A percentile compares a stretch with the other conserved stretches of the same genome.
These are phyloP conservation scores for Machimus rusticus DNA, from an alignment of 2,888 invertebrate species.

Conservation along the genomic window DNA sequence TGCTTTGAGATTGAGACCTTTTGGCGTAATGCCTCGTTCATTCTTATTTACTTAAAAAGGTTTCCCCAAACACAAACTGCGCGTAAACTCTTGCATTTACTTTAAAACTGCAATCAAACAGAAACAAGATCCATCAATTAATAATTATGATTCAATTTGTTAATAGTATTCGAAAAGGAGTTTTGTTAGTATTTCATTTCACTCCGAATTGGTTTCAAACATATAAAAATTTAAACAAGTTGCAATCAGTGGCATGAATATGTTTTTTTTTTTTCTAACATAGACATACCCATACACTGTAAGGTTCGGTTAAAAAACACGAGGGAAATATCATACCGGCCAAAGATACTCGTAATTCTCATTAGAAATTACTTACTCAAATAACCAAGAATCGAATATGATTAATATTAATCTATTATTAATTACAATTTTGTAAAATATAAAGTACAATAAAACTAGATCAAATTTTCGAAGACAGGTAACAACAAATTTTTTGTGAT, in stretches of 20 bases:
- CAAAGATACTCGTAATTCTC: conserved; percentile 1
- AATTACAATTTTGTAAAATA: conserved; percentile 19
- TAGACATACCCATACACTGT: not conserved
- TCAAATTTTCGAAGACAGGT: not conserved
- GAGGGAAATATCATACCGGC: not conserved
- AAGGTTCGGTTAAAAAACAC: not conserved
- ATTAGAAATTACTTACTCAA: conserved; percentile 10
- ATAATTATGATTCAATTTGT: not conserved
- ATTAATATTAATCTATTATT: not conserved
- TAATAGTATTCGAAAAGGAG: not conserved
- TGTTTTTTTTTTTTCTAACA: not conserved
- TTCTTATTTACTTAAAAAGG: not conserved
- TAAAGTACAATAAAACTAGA: conserved; percentile 17
- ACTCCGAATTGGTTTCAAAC: not conserved
- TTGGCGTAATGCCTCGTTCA: not conserved
- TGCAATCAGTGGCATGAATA: not conserved
- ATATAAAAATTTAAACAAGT: not conserved
- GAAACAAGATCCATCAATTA: not conserved
- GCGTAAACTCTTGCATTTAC: not conserved
- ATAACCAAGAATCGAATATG: conserved; percentile 14
- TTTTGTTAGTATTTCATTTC: not conserved
- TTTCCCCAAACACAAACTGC: not conserved
- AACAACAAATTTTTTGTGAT: not conserved
- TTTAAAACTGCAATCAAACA: not conserved
- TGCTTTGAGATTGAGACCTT: not conserved